Base-by-base conservation (phyloP, 2,888 invertebrate genomes). In the Parnassius orleans region DNA sequence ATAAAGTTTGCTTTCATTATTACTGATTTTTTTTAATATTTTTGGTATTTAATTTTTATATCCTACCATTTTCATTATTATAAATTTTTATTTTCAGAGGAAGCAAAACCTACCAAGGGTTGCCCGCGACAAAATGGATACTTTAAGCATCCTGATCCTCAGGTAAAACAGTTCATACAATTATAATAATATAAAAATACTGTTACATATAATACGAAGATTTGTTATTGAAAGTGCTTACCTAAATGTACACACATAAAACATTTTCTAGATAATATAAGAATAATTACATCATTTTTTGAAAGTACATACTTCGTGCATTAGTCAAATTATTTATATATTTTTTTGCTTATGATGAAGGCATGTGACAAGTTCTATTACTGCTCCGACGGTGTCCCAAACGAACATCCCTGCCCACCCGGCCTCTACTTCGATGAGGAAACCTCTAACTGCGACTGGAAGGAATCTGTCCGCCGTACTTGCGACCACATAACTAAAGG, bases 111-210 rank as follows among this genome's bases (percentile, higher is more conserved):
- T 2, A 92, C 93, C 19, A 93, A 94, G 72, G 95, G 94, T 58
- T 96, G 96, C 78, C 95, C 95, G 2, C 92, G 96, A 65, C 95
- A 95, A 50, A 96, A 96, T 76, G 96, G 96, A 60, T 95, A 95
- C 81, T 96, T 95, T 91, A 93, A 93, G 56, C 95, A 96, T 79
- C 94, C 94, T 53, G 95, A 96, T 77, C 94, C 94, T 3, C 88
- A 91, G 75, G 92, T 92, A 83, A 66, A 19, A 3, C 51, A 33
- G 19, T 51, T 42, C 33, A 33, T 1, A 7, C 33, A 33, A 33
- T 33, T 33, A 33, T 33, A 33, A 33, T 33, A 7, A 33, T 33
- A 33, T 33, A 33, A 33, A 7, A 33, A 33, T 33, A 33, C 33
- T 5, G 33, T 33, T 7, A 33, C 33, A 33, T 33, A 33, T 7